Evolutionary conservation across 2,113 vertebrate genomes (phyloP), one percentile per base, ranked within the genome.

Genomic region (Melanerpes formicivorus): DNA sequence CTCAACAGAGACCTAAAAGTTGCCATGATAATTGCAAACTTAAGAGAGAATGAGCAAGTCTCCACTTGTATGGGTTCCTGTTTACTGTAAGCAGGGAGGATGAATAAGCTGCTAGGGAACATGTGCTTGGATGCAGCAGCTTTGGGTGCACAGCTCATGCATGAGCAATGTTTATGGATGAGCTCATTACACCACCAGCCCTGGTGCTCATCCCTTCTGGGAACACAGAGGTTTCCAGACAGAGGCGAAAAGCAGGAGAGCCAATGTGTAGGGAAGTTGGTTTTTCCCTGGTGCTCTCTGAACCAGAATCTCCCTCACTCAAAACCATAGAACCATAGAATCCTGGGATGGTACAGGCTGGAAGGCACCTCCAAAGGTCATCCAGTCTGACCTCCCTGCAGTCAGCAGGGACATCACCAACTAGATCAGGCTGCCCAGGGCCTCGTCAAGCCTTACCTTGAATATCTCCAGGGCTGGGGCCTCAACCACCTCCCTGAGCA

Each of bases 91-190:
- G 69, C 5, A 73, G n/a, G 22, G 16, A 72, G 21, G 58, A 82
- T 84, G 64, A 95, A 76, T 56, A 85, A 93, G 64, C n/a, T 70
- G 64, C 59, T 77, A 83, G 5, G 12, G 64, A 87, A 95, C 87
- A 56, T 4, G 21, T 73, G 30, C 84, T 87, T 32, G 58, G 48
- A 71, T 76, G 17, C 6, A 67, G 44, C 22, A 69, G 40, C 66
- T 93, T 76, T 25, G 48, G 42, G 27, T 79, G 18, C 18, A 82
- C 67, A 87, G 26, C 42, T 90, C 71, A 29, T 8, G 7, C 34
- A 71, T 74, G 73, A 83, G 72, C 56, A 67, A 48, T 29, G 52
- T 34, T 77, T 72, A 44, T 46, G 21, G 44, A 83, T 14, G 75
- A 63, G 54, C 55, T 75, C 34, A 44, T 80, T 78, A 67, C 37